Evolutionary conservation across 2,888 invertebrate genomes (phyloP), one percentile per base, ranked within the genome.

Genomic region (Alentia gelatinosa): DNA sequence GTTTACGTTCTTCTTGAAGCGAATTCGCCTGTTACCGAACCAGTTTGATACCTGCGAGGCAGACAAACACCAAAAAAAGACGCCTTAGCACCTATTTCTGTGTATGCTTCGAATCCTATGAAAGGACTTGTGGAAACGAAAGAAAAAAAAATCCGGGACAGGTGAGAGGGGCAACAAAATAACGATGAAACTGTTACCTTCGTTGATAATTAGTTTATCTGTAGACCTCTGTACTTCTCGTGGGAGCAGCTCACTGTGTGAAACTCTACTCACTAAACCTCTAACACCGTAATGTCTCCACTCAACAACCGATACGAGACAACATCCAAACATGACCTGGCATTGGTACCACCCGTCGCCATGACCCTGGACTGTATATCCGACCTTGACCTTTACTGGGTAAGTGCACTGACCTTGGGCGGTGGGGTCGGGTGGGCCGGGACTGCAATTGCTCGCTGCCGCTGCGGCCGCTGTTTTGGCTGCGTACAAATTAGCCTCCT

Each of bases 1-100:
- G 95, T 99, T 99, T 94, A 99, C 99, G 97, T 99, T 99, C 97
- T 99, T 99, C 98, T 99, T 99, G 97, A 99, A 99, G 95, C 99
- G 98, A 97, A 99, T 99, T 95, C 99, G 97, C 96, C 99, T 99
- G 97, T 99, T 99, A 94, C 99, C 99, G 96, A 99, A 99, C 99
- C 99, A 99, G 97, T 99, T 99, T 94, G 99, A 99, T 93, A 99
- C 99, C 98, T 98, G 79, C 79, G 37, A 94, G 39, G 86, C 19
- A 30, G 7, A 50, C 30, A 89, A n/a, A 40, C 42, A 74, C 89
- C 63, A 40, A 74, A 26, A 56, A 56, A 47, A 56, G 56, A 56
- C 56, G 56, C 56, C 75, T 75, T 75, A 75, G 33, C 75, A 75
- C 37, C 56, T 56, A 3, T 56, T 56, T 19, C 47, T 56, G 19